Percentiles rank a stretch among this genome's conserved stretches.
Conservation (phyloP, 2,888 invertebrate species). For the Pseudoips prasinana region DNA sequence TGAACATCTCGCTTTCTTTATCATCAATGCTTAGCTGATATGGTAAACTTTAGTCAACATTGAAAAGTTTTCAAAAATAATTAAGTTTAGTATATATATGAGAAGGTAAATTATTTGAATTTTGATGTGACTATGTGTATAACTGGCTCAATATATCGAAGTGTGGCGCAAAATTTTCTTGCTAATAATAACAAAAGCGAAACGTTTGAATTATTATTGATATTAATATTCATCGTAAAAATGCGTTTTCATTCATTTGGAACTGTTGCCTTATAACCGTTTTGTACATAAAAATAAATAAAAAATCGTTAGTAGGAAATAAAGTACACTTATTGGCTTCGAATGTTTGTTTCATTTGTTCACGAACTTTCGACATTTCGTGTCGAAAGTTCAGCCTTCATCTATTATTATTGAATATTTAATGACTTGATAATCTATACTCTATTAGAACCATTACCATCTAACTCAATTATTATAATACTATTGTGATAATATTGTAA, state of each 20-base stretch:
- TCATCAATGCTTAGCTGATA: too few species aligned
- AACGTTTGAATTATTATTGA: conserved; percentile 44
- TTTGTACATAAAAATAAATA: conserved; percentile 78
- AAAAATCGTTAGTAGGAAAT: conserved; percentile 71
- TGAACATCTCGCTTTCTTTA: too few species aligned
- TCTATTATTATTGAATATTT: too few species aligned
- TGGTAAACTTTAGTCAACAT: too few species aligned
- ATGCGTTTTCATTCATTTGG: conserved; percentile 68
- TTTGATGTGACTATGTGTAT: conserved; percentile 12
- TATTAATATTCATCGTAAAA: conserved; percentile 47
- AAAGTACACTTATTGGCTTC: conserved; percentile 80
- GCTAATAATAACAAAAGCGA: conserved; percentile 41
- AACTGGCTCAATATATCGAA: conserved; percentile 24
- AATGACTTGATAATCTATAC: too few species aligned
- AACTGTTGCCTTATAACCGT: conserved; percentile 80
- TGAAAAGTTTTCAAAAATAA: too few species aligned
- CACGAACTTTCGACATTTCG: conserved; percentile 1
- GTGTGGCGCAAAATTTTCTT: conserved; percentile 49
- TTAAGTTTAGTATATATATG: too few species aligned
- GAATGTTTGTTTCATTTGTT: conserved; percentile 54
- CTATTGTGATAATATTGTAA: too few species aligned
- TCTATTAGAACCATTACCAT: too few species aligned
- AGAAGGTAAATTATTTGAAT: not conserved
- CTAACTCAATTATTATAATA: too few species aligned
- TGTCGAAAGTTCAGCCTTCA: too few species aligned